A percentile compares a stretch with the other conserved stretches of the same genome.
Evolutionary conservation across 2,797 vertebrate species (phyloP).

Genomic region (Coranthus polyacanthus): DNA sequence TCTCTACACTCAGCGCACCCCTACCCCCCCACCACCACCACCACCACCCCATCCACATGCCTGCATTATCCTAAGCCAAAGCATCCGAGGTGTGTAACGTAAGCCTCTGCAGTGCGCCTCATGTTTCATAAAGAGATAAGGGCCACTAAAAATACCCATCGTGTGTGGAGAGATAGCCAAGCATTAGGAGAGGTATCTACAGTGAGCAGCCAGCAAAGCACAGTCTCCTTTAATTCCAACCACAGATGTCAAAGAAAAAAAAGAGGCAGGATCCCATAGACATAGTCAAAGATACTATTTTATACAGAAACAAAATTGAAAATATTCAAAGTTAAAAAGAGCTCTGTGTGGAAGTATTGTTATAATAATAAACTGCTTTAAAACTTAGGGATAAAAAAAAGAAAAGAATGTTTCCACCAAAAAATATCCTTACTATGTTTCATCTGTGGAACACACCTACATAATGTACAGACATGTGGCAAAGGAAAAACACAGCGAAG

Average conservation of each 20-base stretch:
- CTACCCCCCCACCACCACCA: slow-evolving; percentile 18
- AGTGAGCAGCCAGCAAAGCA: slow-evolving; percentile 53
- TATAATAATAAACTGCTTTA: slow-evolving; percentile 17
- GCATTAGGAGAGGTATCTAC: slow-evolving; percentile 67
- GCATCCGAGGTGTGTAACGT: slow-evolving; percentile 59
- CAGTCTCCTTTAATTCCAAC: slow-evolving; percentile 58
- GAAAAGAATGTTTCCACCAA: no score
- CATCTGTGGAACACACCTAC: no score
- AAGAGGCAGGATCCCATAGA: slow-evolving; percentile 19
- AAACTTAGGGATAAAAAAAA: slow-evolving; percentile 20
- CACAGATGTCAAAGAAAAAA: slow-evolving; percentile 40
- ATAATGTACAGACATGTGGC: no score
- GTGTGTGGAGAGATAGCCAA: slow-evolving; percentile 61
- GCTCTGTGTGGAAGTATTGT: slow-evolving; percentile 17
- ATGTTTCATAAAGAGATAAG: slow-evolving; percentile 78
- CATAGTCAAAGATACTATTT: slow-evolving; percentile 23
- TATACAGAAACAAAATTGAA: slow-evolving; percentile 26
- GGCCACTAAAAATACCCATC: slow-evolving; percentile 69
- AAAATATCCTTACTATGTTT: not conserved
- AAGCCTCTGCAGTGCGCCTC: slow-evolving; percentile 67
- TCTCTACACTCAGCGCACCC: slow-evolving; percentile 18
- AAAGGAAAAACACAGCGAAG: not conserved
- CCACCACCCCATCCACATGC: slow-evolving; percentile 31
- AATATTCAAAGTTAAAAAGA: slow-evolving; percentile 25
- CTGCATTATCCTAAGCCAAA: slow-evolving; percentile 70